A percentile compares a stretch with the other conserved stretches of the same genome.
phyloP scores from a whole-genome alignment of 2,797 vertebrate species.

The Falco columbarius region DNA sequence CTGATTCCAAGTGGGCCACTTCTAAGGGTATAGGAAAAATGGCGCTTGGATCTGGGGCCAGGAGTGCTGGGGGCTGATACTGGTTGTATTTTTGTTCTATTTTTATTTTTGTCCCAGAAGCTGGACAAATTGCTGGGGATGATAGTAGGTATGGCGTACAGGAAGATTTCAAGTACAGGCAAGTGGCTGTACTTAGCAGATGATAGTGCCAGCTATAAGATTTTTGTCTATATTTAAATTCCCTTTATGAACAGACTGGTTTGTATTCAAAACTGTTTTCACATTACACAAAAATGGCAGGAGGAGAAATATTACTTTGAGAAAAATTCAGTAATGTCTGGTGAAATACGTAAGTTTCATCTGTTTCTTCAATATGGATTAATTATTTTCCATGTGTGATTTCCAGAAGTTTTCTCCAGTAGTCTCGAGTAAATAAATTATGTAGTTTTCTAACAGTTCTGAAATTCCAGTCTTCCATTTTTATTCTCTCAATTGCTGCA shows the following conservation, averaged over 20 bases:
- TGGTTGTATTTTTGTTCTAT: neutral
- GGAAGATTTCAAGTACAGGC: neutral
- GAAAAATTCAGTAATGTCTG: neutral
- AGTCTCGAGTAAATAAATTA: neutral
- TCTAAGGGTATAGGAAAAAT: neutral
- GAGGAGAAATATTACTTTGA: neutral
- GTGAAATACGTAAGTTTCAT: neutral
- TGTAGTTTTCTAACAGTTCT: neutral
- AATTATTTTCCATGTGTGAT: neutral
- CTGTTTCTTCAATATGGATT: neutral
- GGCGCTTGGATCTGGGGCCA: neutral
- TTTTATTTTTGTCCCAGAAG: neutral
- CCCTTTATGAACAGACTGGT: conserved; percentile 7
- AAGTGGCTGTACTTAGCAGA: neutral
- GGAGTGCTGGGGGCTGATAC: neutral
- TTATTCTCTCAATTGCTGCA: neutral
- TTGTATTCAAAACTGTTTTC: neutral
- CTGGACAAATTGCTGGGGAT: neutral
- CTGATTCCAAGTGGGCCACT: neutral
- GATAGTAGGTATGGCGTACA: neutral
- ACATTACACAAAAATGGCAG: neutral
- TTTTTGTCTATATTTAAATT: conserved; percentile 14
- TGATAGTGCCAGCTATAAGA: neutral
- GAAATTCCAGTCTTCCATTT: neutral
- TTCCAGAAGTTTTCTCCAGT: neutral